These are phyloP conservation scores for Gnatocerus cornutus DNA, from an alignment of 2,888 invertebrate species.

Conservation along the genomic window DNA sequence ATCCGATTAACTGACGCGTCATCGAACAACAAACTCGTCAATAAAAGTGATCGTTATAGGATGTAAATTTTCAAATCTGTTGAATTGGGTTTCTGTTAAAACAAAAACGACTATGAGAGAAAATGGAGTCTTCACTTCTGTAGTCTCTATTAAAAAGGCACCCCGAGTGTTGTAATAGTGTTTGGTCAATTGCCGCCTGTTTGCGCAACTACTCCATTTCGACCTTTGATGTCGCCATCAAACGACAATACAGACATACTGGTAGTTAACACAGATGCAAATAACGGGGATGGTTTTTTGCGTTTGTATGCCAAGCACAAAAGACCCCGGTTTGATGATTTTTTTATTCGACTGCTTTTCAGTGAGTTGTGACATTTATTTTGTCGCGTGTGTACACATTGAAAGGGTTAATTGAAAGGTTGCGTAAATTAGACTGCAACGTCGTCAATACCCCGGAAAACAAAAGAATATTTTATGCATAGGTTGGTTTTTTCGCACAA, in stretches of 20 bases:
- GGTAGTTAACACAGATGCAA: conserved; percentile 50
- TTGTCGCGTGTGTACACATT: conserved; percentile 35
- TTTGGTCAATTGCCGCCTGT: conserved; percentile 47
- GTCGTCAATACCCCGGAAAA: conserved; percentile 3
- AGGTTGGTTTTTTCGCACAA: too few relatives aligned
- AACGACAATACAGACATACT: conserved; percentile 50
- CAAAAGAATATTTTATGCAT: background rate
- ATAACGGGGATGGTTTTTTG: conserved; percentile 36
- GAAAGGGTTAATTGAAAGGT: conserved; percentile 37
- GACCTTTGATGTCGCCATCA: conserved; percentile 50
- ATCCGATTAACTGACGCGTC: conserved; percentile 6
- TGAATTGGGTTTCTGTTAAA: too few relatives aligned
- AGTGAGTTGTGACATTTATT: conserved; percentile 43
- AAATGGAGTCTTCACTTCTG: background rate
- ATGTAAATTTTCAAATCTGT: too few relatives aligned
- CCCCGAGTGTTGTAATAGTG: conserved; percentile 46
- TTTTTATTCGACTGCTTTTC: conserved; percentile 34
- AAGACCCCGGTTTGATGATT: conserved; percentile 37
- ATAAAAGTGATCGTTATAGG: background rate
- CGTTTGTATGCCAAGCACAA: conserved; percentile 32
- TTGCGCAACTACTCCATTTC: conserved; percentile 48
- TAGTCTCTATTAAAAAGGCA: conserved; percentile 39
- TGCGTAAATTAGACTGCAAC: conserved; percentile 14
- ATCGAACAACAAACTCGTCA: background rate
- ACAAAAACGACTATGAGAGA: background rate